These are phyloP conservation scores for Tenrec ecaudatus DNA, from an alignment of 2,113 vertebrate genomes.

Conservation along the genomic window DNA sequence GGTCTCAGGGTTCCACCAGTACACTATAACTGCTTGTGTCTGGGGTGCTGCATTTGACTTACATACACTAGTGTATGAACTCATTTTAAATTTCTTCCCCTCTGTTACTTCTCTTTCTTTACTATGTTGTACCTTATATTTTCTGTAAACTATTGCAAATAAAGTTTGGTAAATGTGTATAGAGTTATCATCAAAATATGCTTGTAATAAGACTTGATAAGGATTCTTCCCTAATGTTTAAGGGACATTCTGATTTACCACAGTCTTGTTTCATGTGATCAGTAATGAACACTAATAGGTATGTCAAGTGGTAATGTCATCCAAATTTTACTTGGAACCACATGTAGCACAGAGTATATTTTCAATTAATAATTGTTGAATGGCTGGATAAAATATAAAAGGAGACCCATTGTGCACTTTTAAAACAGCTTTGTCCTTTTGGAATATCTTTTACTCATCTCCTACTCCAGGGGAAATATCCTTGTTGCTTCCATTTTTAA, in stretches of 20 bases:
- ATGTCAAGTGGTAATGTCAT: slow-evolving; percentile 12
- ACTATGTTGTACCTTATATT: not conserved
- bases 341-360: not conserved
- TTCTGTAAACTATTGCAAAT: slow-evolving; percentile 36
- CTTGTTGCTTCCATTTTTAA: slow-evolving; percentile 6
- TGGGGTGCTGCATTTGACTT: too few species aligned
- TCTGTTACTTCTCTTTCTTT: not conserved
- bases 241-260: not conserved
- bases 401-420: not conserved
- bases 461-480: not conserved
- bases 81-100: slow-evolving; percentile 21
- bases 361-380: slow-evolving; percentile 29
- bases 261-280: not conserved
- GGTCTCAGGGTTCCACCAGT: too few species aligned
- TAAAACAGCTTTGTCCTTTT: slow-evolving; percentile 42
- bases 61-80: not conserved
- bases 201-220: slow-evolving; percentile 15
- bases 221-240: not conserved
- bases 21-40: too few species aligned
- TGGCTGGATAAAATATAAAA: slow-evolving; percentile 34
- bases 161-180: not conserved
- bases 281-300: not conserved
- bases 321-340: not conserved
- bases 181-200: not conserved
- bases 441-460: slow-evolving; percentile 3